These are phyloP conservation scores for Rousettus leschenaultii DNA, from an alignment of 2,113 vertebrate species.

Conservation along the genomic window DNA sequence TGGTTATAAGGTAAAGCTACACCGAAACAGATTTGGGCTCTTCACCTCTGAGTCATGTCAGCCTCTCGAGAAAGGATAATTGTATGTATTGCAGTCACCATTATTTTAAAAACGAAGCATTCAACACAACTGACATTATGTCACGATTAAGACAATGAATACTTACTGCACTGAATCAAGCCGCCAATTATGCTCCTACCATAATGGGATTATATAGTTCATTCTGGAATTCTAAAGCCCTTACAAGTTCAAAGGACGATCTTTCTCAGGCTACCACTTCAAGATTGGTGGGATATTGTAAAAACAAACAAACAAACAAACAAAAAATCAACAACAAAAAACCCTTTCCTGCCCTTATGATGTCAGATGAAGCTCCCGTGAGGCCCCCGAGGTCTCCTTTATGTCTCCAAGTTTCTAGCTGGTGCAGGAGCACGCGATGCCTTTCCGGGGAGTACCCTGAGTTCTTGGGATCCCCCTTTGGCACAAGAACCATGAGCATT, in stretches of 20 bases:
- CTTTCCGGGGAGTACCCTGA: background rate
- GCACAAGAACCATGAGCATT: background rate
- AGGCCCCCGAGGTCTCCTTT: background rate
- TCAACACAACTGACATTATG: background rate
- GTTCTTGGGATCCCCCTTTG: background rate
- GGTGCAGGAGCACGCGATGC: background rate
- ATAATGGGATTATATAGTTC: slow-evolving; percentile 16
- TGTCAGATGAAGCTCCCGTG: background rate
- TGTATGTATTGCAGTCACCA: background rate
- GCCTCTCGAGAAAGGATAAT: background rate
- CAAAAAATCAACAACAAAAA: too few relatives aligned
- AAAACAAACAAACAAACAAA: background rate
- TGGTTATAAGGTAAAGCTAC: background rate
- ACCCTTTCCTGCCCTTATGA: background rate
- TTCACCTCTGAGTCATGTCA: background rate
- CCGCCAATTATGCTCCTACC: background rate
- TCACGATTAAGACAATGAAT: slow-evolving; percentile 41
- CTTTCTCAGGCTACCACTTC: background rate
- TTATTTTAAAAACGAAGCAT: background rate
- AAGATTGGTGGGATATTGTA: background rate
- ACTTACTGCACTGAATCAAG: background rate
- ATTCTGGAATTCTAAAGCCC: slow-evolving; percentile 37
- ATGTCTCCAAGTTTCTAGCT: background rate
- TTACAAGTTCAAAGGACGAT: background rate
- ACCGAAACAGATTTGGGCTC: background rate